Evolutionary conservation across 2,113 vertebrate species (phyloP).

Genomic region (Tauraco erythrolophus): DNA sequence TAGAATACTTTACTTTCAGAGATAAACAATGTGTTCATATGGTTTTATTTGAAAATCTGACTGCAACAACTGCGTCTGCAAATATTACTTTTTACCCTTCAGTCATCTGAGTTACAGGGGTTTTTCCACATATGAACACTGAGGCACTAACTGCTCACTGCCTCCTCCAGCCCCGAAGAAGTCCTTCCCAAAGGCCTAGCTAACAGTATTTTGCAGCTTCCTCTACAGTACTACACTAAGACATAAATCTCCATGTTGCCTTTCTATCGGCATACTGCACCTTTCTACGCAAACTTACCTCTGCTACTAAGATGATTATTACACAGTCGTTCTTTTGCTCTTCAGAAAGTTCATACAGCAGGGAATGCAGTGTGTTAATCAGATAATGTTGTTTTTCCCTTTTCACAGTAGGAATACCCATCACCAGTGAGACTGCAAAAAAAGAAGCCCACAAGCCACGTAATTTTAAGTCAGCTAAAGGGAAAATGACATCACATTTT

Average conservation of each 20-base stretch:
- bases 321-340: conserved; percentile 78
- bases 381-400: conserved; percentile 85
- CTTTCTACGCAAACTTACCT: conserved; percentile 74
- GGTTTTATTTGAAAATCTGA: neutral
- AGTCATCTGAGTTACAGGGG: accelerated
- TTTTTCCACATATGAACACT: neutral
- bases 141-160: neutral
- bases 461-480: neutral
- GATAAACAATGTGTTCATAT: neutral
- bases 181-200: neutral
- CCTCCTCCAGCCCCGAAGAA: neutral
- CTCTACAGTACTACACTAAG: neutral
- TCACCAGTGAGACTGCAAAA: conserved; percentile 84
- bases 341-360: conserved; percentile 78
- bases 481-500: neutral
- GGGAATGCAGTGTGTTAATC: conserved; percentile 80
- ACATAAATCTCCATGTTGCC: neutral
- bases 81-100: neutral
- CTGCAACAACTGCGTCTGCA: neutral
- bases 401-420: conserved; percentile 87
- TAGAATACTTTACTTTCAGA: neutral
- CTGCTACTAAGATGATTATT: conserved; percentile 87
- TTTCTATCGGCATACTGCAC: neutral
- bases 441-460: neutral
- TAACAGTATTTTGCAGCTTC: neutral